Evolutionary conservation across 1,140 invertebrate species (phyloP).

Genomic region (Ganaspis sp.): DNA sequence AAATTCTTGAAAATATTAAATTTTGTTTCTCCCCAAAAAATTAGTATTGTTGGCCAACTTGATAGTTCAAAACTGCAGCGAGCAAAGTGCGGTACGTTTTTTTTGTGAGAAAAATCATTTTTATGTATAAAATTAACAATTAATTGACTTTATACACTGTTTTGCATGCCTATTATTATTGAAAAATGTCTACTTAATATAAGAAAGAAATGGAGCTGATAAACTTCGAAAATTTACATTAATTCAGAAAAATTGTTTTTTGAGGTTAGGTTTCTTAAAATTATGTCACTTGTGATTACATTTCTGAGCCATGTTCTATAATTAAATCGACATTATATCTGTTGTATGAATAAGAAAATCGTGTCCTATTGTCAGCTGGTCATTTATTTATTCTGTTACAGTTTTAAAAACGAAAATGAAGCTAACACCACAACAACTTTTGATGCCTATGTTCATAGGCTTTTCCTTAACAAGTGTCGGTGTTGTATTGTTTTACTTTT

Average conservation of each 20-base stretch:
- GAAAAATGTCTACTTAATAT: not conserved
- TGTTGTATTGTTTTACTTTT: slow-evolving; percentile 71
- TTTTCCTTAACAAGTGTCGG: slow-evolving; percentile 72
- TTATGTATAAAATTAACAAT: no score
- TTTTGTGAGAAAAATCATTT: no score
- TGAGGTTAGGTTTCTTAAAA: slow-evolving; percentile 18
- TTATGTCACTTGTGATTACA: not conserved
- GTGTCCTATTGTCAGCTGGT: not conserved
- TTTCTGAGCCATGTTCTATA: slow-evolving; percentile 23
- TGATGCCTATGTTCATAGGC: slow-evolving; percentile 64
- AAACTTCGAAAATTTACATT: not conserved
- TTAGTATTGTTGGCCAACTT: no score
- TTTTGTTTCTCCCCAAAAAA: no score
- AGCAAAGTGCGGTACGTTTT: no score
- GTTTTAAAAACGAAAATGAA: slow-evolving; percentile 57
- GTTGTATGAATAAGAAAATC: not conserved
- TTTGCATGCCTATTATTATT: no score
- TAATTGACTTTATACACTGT: no score
- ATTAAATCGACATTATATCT: slow-evolving; percentile 11
- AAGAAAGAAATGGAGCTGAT: not conserved
- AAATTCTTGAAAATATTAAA: no score
- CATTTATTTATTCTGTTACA: slow-evolving; percentile 18
- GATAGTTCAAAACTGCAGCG: no score
- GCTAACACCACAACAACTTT: slow-evolving; percentile 47
- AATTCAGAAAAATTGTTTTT: not conserved